A percentile compares a stretch with the other conserved stretches of the same genome.
Conservation (phyloP, 1,140 invertebrate genomes). For the Cylas formicarius region DNA sequence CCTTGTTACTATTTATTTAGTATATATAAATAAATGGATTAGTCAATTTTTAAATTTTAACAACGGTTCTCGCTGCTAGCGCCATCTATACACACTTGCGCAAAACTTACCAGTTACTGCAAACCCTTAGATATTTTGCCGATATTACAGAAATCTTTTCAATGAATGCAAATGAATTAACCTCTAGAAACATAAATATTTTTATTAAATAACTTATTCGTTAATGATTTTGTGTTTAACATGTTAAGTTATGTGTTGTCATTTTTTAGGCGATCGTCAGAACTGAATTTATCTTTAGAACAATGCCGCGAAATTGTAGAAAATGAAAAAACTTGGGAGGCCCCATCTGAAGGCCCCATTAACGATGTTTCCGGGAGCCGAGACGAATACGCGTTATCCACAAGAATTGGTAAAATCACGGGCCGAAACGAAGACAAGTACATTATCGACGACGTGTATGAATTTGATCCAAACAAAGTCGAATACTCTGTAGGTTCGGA, state of each 20-base stretch:
- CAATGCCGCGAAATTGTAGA: constrained; percentile 20
- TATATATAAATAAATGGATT: too few relatives aligned
- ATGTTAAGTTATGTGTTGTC: constrained; percentile 20
- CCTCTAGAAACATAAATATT: too few relatives aligned
- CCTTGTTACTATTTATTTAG: too few relatives aligned
- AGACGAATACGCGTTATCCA: constrained; percentile 13
- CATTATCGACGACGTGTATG: constrained; percentile 20
- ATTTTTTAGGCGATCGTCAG: constrained; percentile 9
- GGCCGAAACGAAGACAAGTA: constrained; percentile 8
- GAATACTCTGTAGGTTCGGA: constrained; percentile 11
- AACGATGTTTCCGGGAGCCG: neutral
- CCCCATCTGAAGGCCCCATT: neutral
- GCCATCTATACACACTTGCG: too few relatives aligned
- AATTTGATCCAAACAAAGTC: constrained; percentile 2
- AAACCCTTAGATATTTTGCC: too few relatives aligned
- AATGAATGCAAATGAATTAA: too few relatives aligned
- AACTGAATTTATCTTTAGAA: constrained; percentile 19
- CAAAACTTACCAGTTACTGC: too few relatives aligned
- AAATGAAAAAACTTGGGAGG: neutral
- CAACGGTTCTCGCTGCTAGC: too few relatives aligned
- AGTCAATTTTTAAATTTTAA: too few relatives aligned
- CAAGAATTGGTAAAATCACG: constrained; percentile 19
- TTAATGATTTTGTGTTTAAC: neutral
- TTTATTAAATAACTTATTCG: too few relatives aligned
- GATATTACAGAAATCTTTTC: too few relatives aligned